phyloP scores from a whole-genome alignment of 2,797 vertebrate genomes.

The Ptychobarbus kaznakovi region DNA sequence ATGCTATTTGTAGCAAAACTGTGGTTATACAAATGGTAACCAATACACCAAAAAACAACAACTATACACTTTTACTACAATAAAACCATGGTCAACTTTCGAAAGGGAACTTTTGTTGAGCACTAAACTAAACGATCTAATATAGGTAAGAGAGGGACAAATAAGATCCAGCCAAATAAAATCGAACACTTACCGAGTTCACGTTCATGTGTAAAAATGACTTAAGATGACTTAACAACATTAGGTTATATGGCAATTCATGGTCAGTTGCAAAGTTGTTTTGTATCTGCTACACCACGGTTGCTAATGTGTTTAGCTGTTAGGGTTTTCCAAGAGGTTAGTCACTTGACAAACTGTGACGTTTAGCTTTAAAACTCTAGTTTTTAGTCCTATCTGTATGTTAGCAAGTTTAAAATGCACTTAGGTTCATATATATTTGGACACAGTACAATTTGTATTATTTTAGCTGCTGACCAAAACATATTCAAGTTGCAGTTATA shows the following conservation, averaged over 20 bases:
- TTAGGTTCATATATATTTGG: too few relatives aligned
- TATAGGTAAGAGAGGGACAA: background rate
- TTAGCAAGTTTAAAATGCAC: background rate
- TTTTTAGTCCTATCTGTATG: background rate
- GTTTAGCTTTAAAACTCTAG: background rate
- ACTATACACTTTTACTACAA: background rate
- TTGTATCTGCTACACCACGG: background rate
- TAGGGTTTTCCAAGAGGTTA: background rate
- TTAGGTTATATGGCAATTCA: background rate
- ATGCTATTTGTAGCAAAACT: background rate
- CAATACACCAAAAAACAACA: background rate
- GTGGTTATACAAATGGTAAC: background rate
- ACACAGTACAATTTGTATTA: too few relatives aligned
- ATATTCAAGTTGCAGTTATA: too few relatives aligned
- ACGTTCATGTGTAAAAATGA: background rate
- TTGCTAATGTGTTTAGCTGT: background rate
- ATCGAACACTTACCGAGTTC: background rate
- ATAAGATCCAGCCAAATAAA: background rate
- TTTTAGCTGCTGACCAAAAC: too few relatives aligned
- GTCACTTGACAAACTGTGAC: background rate
- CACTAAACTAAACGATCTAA: background rate
- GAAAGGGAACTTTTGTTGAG: background rate
- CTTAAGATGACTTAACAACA: background rate
- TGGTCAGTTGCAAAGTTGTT: background rate
- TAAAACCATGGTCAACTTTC: background rate